Percentiles rank a stretch among this genome's conserved stretches.
phyloP scores from a whole-genome alignment of 2,888 invertebrate species.

The Andrena hattorfiana region DNA sequence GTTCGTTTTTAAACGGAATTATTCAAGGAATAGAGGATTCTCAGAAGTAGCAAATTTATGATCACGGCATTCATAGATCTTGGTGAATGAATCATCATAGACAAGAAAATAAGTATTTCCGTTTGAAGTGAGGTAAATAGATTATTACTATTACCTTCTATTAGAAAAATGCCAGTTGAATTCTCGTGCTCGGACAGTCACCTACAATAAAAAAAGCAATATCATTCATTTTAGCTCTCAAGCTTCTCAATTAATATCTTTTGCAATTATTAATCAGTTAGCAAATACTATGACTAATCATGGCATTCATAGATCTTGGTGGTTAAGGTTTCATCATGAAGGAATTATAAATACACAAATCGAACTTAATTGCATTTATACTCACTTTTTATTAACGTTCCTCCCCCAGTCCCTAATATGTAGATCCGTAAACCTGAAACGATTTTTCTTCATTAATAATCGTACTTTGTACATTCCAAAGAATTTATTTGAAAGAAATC shows the following conservation, averaged over 20 bases:
- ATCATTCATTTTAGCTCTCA: not conserved
- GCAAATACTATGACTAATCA: constrained; percentile 65
- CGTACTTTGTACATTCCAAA: not conserved
- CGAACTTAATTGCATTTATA: not conserved
- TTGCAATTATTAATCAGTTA: constrained; percentile 41
- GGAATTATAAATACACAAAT: not conserved
- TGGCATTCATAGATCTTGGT: constrained; percentile 64
- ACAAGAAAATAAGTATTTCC: not conserved
- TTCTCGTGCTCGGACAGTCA: not conserved
- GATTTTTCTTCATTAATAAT: constrained; percentile 16
- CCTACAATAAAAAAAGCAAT: not conserved
- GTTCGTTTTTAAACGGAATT: not conserved
- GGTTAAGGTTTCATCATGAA: constrained; percentile 52
- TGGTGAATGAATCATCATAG: constrained; percentile 58
- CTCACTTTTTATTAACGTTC: constrained; percentile 3
- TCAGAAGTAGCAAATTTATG: constrained; percentile 69
- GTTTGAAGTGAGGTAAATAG: not conserved
- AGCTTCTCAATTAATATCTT: not conserved
- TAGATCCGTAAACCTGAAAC: constrained; percentile 8
- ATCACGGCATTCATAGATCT: constrained; percentile 68
- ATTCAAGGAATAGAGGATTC: not conserved
- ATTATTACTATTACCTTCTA: constrained; percentile 21
- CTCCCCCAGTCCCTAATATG: not conserved
- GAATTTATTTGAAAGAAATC: not conserved
- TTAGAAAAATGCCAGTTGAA: not conserved